Evolutionary conservation across 2,888 invertebrate genomes (phyloP), one percentile per base, ranked within the genome.

Genomic region (Diabrotica balteata): DNA sequence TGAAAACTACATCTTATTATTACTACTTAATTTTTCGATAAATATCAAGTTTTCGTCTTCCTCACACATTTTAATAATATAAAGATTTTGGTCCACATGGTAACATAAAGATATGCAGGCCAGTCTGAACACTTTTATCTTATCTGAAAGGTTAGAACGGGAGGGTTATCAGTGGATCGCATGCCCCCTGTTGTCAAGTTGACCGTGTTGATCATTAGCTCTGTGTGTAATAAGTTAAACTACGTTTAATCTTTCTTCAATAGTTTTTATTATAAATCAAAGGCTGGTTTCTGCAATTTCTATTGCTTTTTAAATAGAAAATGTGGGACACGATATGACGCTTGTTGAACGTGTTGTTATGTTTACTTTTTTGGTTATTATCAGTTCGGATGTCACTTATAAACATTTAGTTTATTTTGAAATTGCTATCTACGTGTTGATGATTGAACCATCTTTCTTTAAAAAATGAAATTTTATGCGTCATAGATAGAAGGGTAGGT

Each of bases 121-220:
- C 68, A 67, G 69, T 51, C 65, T 58, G 69, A 63, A 59, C 44
- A 43, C 57, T 67, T 68, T 73, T 76, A 77, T 75, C 77, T 80
- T 80, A 80, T 80, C 80, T 70, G 45, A 70, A 75, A 74, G 69
- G 76, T 78, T 78, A 74, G 75, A 77, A 78, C 73, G 67, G 74
- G 72, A 74, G 79, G 79, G 80, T 80, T 81, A 80, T 80, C 80
- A 74, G 71, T 75, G 76, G 78, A 80, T 80, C 80, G 77, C 77
- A 78, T 77, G 79, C 72, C 76, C 78, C 75, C 72, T 74, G 79
- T 81, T 80, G 80, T 79, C 81, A 79, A 75, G 77, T 71, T 65
- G 45, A 57, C 55, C 11, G n/a, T 45, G 17, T 57, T 42, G 55
- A 57, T 57, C 11, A 5, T 45, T 57, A 1, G 8, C 7, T 55